A percentile compares a stretch with the other conserved stretches of the same genome.
Conservation (phyloP, 2,113 vertebrate genomes). For the Myotis davidii region DNA sequence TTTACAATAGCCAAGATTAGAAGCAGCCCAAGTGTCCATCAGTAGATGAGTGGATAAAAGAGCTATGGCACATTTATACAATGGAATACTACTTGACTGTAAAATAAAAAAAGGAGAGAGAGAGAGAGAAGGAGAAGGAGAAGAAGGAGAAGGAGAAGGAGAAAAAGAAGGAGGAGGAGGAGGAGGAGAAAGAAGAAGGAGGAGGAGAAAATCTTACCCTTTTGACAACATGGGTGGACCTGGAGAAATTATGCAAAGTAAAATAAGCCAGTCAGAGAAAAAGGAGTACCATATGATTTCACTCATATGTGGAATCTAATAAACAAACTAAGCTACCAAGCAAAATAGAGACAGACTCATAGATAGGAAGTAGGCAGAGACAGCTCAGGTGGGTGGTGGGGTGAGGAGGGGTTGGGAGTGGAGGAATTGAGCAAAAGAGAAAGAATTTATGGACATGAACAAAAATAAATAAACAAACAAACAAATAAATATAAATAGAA, state of each 20-base stretch:
- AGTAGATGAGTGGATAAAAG: background rate
- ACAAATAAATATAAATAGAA: background rate
- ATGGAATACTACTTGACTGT: background rate
- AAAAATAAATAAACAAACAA: background rate
- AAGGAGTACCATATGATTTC: background rate
- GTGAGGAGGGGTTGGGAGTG: no score
- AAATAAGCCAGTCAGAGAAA: background rate
- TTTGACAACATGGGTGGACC: background rate
- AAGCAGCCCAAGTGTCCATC: background rate
- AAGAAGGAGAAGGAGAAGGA: no score
- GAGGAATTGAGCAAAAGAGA: background rate
- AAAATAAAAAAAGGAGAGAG: no score
- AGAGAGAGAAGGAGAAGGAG: no score
- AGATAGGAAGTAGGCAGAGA: background rate
- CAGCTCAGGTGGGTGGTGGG: background rate
- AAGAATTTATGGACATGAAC: background rate
- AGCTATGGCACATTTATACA: background rate
- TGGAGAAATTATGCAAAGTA: background rate
- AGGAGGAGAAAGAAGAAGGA: no score
- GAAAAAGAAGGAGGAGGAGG: no score
- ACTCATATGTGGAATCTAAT: background rate
- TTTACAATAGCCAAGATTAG: background rate
- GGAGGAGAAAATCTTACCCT: background rate
- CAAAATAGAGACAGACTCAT: background rate
- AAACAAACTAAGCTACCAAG: background rate